phyloP scores from a whole-genome alignment of 2,888 invertebrate species.

The Lithophane socia region DNA sequence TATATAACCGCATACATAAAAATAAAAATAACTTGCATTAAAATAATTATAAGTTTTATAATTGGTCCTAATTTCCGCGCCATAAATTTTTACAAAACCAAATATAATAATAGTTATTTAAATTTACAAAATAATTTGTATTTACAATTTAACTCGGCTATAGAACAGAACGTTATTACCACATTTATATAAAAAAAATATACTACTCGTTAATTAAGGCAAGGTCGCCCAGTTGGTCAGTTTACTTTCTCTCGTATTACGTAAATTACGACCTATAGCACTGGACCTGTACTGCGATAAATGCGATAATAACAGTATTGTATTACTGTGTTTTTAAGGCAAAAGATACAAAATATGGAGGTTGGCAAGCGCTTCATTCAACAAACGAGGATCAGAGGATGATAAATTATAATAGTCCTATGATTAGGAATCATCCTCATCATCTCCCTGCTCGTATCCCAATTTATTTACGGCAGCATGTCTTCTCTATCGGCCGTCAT shows the following conservation, averaged over 20 bases:
- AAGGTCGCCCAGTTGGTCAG: slow-evolving; percentile 60
- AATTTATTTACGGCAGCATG: neutral
- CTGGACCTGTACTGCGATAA: slow-evolving; percentile 32
- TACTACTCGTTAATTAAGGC: slow-evolving; percentile 49
- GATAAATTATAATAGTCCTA: neutral
- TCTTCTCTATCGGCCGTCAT: neutral
- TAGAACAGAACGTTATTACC: slow-evolving; percentile 39
- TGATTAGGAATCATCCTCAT: neutral
- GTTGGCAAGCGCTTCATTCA: neutral
- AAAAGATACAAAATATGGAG: slow-evolving; percentile 3
- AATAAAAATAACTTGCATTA: neutral
- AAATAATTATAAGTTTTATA: slow-evolving; percentile 9
- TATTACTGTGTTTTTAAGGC: slow-evolving; percentile 20
- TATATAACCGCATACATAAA: neutral
- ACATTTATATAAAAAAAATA: slow-evolving; percentile 35
- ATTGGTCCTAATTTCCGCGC: slow-evolving; percentile 21
- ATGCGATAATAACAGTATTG: slow-evolving; percentile 44
- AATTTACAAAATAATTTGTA: slow-evolving; percentile 9
- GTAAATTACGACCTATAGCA: slow-evolving; percentile 53
- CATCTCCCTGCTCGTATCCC: no score
- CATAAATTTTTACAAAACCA: slow-evolving; percentile 4
- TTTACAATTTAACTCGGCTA: slow-evolving; percentile 19
- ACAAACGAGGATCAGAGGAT: no score
- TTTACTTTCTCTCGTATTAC: slow-evolving; percentile 65
- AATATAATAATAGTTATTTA: neutral